Conservation (phyloP, 2,113 vertebrate genomes). For the Chelonoidis abingdonii region DNA sequence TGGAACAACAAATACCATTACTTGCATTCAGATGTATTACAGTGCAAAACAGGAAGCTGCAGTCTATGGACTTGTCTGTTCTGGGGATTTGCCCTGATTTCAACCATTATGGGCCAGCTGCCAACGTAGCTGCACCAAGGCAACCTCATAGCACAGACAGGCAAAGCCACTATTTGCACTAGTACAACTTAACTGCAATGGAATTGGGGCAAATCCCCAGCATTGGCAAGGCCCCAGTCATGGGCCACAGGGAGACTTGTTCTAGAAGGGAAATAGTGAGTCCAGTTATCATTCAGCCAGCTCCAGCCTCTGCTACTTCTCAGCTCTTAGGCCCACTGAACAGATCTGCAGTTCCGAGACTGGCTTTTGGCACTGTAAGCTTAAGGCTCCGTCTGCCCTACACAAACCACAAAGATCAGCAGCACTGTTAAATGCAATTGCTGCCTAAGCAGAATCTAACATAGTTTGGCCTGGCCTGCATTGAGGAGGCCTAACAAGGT, state of each 20-base stretch:
- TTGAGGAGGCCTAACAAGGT: not conserved
- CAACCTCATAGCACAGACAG: not conserved
- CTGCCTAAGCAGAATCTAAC: not conserved
- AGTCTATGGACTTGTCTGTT: not conserved
- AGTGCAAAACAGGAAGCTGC: not conserved
- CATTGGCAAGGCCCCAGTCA: not conserved
- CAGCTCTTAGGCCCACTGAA: not conserved
- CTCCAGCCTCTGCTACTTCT: fast-evolving
- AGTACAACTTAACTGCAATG: not conserved
- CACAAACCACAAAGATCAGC: not conserved
- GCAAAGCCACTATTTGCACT: not conserved
- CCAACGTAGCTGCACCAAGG: not conserved
- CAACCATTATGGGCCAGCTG: not conserved
- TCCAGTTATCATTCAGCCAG: not conserved
- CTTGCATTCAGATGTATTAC: not conserved
- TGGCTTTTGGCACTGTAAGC: not conserved
- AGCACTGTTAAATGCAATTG: not conserved
- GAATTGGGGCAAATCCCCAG: not conserved
- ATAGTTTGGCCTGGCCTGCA: not conserved
- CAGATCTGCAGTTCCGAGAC: not conserved
- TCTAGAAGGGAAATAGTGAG: not conserved
- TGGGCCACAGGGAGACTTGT: not conserved
- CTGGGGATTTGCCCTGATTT: not conserved
- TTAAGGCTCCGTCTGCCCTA: fast-evolving
- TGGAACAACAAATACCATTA: not conserved